These are phyloP conservation scores for Zenarchopterus dispar DNA, from an alignment of 2,797 vertebrate genomes.

Conservation along the genomic window DNA sequence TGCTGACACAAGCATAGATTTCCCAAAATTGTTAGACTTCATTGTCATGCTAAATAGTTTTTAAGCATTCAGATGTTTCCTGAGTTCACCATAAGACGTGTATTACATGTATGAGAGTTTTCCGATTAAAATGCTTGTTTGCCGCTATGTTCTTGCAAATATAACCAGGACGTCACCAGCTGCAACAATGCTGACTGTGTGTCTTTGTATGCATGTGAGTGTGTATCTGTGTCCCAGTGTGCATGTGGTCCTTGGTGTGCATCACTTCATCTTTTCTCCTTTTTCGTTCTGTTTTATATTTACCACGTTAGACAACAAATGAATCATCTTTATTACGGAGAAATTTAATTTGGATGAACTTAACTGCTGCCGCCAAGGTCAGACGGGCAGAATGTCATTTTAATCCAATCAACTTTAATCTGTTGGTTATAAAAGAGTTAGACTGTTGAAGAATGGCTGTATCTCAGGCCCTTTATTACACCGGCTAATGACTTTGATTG, in stretches of 20 bases:
- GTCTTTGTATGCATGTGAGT: not conserved
- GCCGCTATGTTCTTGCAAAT: not conserved
- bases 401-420: conserved; percentile 89
- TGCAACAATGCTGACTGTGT: conserved; percentile 8
- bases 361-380: conserved; percentile 86
- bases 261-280: conserved; percentile 77
- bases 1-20: not conserved
- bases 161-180: conserved; percentile 28
- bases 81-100: not conserved
- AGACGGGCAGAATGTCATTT: conserved; percentile 87
- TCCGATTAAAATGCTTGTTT: not conserved
- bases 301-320: conserved; percentile 85
- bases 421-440: conserved; percentile 88
- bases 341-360: conserved; percentile 88
- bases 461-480: conserved; percentile 86
- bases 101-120: not conserved
- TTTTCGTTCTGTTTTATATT: conserved; percentile 81
- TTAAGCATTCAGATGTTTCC: too few species aligned
- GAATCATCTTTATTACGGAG: conserved; percentile 86
- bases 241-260: conserved; percentile 55
- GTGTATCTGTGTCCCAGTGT: conserved; percentile 24
- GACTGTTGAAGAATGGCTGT: conserved; percentile 85
- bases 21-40: too few species aligned
- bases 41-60: too few species aligned
- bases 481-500: conserved; percentile 86